phyloP scores from a whole-genome alignment of 2,797 vertebrate genomes.

The Poeciliopsis turneri region DNA sequence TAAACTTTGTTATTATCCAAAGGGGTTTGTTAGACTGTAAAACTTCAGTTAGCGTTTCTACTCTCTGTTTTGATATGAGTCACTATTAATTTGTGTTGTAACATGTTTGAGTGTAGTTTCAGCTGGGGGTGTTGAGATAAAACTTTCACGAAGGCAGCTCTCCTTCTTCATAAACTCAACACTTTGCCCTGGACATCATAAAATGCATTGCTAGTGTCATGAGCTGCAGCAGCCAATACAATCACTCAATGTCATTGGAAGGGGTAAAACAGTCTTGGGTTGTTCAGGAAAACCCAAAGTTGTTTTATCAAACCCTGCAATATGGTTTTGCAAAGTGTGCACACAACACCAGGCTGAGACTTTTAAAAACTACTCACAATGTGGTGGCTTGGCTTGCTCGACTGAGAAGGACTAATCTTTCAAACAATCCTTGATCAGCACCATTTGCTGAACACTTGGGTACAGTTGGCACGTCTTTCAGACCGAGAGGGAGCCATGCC shows the following conservation, averaged over 20 bases:
- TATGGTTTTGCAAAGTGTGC: not conserved
- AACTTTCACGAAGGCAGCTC: not conserved
- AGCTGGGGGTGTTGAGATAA: not conserved
- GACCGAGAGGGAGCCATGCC: conserved; percentile 24
- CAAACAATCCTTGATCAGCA: not conserved
- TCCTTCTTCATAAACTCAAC: not conserved
- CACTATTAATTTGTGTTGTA: not conserved
- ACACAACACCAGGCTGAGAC: not conserved
- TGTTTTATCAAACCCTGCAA: not conserved
- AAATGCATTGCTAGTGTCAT: not conserved
- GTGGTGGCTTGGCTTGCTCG: not conserved
- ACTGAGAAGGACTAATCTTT: not conserved
- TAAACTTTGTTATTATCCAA: not conserved
- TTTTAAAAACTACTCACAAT: not conserved
- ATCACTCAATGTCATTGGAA: not conserved
- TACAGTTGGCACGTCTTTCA: not conserved
- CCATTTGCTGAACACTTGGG: not conserved
- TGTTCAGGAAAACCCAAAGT: not conserved
- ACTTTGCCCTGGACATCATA: not conserved
- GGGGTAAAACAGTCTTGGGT: not conserved
- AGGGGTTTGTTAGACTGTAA: not conserved
- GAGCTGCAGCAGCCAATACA: not conserved
- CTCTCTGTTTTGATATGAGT: not conserved
- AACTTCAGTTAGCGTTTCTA: not conserved
- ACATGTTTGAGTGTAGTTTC: not conserved